Evolutionary conservation across 2,888 invertebrate species (phyloP).

Genomic region (Meiosimyza decipiens): DNA sequence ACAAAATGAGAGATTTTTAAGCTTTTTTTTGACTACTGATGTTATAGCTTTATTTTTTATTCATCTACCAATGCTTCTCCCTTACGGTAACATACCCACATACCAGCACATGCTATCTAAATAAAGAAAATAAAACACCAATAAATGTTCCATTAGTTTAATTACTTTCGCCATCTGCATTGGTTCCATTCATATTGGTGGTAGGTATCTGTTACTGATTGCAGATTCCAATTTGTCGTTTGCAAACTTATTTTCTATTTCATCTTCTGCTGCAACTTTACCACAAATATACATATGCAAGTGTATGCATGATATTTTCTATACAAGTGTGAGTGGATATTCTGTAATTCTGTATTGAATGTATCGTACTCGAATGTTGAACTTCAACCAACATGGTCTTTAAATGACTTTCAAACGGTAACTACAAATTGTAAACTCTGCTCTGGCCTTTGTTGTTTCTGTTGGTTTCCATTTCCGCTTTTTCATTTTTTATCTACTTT

Average conservation of each 20-base stretch:
- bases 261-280: not conserved
- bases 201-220: not conserved
- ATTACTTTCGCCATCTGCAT: constrained; percentile 45
- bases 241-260: not conserved
- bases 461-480: constrained; percentile 35
- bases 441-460: constrained; percentile 26
- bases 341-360: no score
- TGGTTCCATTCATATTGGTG: not conserved
- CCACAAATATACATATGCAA: constrained; percentile 1
- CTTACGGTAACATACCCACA: no score
- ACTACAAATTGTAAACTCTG: constrained; percentile 19
- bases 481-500: no score
- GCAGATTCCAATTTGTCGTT: constrained; percentile 15
- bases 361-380: no score
- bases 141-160: constrained; percentile 52
- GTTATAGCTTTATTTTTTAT: no score
- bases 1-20: no score
- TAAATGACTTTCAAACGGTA: constrained; percentile 14
- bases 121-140: not conserved
- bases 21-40: no score
- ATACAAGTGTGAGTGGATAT: not conserved
- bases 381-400: constrained; percentile 2
- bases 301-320: not conserved
- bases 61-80: no score
- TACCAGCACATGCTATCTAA: no score